Conservation (phyloP, 2,113 vertebrate species). For the Silurus asotus region DNA sequence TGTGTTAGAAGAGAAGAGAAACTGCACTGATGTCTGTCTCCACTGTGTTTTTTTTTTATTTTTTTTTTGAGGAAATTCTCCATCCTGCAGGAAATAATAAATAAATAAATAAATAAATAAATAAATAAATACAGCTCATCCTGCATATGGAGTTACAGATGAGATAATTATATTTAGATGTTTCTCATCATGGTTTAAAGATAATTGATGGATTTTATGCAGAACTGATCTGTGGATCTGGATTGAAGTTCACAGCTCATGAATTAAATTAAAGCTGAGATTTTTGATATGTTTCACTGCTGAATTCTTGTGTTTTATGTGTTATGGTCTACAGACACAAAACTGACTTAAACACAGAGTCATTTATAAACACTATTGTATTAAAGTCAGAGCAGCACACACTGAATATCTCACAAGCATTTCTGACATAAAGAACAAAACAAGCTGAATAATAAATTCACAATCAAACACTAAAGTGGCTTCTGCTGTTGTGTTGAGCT, state of each 20-base stretch:
- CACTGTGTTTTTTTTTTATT: neutral
- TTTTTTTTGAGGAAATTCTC: neutral
- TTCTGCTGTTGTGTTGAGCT: too few species aligned
- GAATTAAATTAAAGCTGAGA: neutral
- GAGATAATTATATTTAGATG: constrained; percentile 4
- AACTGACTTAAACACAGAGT: too few species aligned
- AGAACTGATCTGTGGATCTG: neutral
- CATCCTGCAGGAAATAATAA: neutral
- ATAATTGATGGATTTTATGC: neutral
- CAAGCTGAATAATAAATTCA: too few species aligned
- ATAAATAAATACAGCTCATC: neutral
- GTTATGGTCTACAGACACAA: too few species aligned
- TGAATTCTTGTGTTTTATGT: constrained; percentile 30
- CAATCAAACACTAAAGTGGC: too few species aligned
- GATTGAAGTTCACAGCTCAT: neutral
- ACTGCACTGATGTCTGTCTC: neutral
- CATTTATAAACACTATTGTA: too few species aligned
- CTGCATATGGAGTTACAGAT: neutral
- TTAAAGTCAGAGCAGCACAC: too few species aligned
- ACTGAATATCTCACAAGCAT: too few species aligned
- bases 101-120: too few species aligned
- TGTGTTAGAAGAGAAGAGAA: neutral
- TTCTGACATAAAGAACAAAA: too few species aligned
- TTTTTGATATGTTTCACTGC: neutral
- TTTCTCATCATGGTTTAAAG: neutral